These are phyloP conservation scores for Pituophis catenifer DNA, from an alignment of 2,113 vertebrate species.

Conservation along the genomic window DNA sequence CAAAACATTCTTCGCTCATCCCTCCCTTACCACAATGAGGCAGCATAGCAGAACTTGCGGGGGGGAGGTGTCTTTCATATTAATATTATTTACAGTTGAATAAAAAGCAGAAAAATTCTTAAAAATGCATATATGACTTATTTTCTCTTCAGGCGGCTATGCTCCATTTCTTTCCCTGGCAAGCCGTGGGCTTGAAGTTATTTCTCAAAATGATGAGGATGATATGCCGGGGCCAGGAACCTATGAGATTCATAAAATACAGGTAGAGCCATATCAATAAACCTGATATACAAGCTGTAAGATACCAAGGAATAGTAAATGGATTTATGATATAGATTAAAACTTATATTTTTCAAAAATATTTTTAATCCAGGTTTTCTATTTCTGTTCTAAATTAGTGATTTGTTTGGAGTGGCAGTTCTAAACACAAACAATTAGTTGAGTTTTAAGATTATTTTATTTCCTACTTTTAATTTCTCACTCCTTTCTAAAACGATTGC, in stretches of 20 bases:
- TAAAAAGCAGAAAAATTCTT: background rate
- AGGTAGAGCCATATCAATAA: constrained; percentile 64
- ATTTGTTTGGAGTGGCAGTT: background rate
- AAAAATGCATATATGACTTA: background rate
- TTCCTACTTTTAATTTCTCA: background rate
- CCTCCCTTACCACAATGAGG: background rate
- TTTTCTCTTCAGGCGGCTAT: constrained; percentile 67
- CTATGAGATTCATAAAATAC: constrained; percentile 68
- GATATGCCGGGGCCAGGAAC: constrained; percentile 75
- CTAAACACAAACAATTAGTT: background rate
- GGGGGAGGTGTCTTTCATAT: background rate
- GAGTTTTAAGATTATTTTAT: background rate
- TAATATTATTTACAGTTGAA: constrained; percentile 5
- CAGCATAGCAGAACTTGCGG: background rate
- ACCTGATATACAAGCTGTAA: background rate
- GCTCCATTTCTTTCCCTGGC: constrained; percentile 82
- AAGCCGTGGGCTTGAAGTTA: constrained; percentile 61
- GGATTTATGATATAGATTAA: background rate
- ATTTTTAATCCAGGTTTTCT: background rate
- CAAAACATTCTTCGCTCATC: background rate
- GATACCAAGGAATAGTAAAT: background rate
- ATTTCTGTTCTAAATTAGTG: background rate
- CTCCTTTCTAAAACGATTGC: background rate
- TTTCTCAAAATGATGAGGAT: constrained; percentile 23
- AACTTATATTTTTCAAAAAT: background rate